phyloP scores from a whole-genome alignment of 2,888 invertebrate genomes.

The Apamea monoglypha region DNA sequence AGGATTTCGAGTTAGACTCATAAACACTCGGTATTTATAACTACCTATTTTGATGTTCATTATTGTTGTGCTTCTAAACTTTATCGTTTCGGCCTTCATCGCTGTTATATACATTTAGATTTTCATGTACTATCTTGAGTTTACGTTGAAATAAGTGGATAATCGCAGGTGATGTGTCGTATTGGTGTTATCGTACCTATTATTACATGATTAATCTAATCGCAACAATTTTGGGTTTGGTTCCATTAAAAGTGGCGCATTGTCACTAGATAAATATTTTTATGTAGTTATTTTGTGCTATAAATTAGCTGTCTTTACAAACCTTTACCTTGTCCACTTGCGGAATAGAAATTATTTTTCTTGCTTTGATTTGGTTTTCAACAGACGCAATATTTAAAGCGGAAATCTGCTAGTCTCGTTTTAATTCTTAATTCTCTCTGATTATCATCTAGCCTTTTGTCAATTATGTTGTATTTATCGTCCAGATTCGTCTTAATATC shows the following conservation, averaged over 20 bases:
- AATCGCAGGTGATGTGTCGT: conserved; percentile 28
- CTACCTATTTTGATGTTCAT: conserved; percentile 68
- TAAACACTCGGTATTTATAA: conserved; percentile 71
- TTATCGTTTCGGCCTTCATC: conserved; percentile 65
- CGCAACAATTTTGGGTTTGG: conserved; percentile 19
- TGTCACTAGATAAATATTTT: conserved; percentile 22
- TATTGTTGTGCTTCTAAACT: conserved; percentile 67
- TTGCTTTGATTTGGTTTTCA: background rate
- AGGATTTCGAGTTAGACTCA: conserved; percentile 62
- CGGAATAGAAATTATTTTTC: background rate
- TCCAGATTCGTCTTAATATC: conserved; percentile 13
- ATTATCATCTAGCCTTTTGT: background rate
- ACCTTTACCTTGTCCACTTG: background rate
- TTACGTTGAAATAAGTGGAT: conserved; percentile 22
- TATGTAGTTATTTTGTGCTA: background rate
- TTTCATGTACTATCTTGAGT: conserved; percentile 24
- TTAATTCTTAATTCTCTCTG: background rate
- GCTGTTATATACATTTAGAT: conserved; percentile 44
- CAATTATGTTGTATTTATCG: background rate
- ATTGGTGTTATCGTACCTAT: conserved; percentile 28
- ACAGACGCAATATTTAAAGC: background rate
- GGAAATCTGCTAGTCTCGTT: background rate
- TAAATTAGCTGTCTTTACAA: background rate
- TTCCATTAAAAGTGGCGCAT: conserved; percentile 17
- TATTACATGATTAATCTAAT: conserved; percentile 37